A percentile compares a stretch with the other conserved stretches of the same genome.
These are phyloP conservation scores for Pachypeltis micranthus DNA, from an alignment of 1,140 invertebrate species.

Conservation along the genomic window DNA sequence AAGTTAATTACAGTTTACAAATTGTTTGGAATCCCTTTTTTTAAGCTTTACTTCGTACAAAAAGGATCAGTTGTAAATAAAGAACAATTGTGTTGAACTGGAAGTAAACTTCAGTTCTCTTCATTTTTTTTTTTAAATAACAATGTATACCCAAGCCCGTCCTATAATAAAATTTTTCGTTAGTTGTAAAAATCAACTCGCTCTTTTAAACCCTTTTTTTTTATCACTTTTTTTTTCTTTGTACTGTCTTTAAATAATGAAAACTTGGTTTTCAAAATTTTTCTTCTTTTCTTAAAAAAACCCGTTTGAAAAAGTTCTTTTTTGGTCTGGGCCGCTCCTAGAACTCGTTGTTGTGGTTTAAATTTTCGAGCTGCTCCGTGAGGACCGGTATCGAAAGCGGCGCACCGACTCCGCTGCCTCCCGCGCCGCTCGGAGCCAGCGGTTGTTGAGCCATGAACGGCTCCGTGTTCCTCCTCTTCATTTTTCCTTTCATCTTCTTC, in stretches of 20 bases:
- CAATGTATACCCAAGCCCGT: constrained; percentile 20
- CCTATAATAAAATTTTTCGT: not conserved
- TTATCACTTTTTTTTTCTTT: too few species aligned
- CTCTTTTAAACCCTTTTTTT: too few species aligned
- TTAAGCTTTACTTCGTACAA: not conserved
- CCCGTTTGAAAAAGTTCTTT: constrained; percentile 4
- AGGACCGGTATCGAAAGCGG: constrained; percentile 14
- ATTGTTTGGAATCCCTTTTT: not conserved
- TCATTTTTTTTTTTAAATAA: not conserved
- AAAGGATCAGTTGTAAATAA: not conserved
- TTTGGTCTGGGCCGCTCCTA: constrained; percentile 16
- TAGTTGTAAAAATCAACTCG: constrained; percentile 8
- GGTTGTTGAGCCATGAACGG: constrained; percentile 56
- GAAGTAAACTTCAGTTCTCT: not conserved
- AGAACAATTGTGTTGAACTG: constrained; percentile 10
- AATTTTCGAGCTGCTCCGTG: constrained; percentile 11
- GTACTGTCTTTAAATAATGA: too few species aligned
- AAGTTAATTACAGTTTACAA: constrained; percentile 26
- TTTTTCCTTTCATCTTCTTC: constrained; percentile 86
- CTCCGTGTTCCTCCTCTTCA: constrained; percentile 86
- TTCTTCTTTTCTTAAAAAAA: not conserved
- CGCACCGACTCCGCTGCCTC: not conserved
- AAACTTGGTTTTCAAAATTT: constrained; percentile 3
- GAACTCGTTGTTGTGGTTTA: constrained; percentile 23
- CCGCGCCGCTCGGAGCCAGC: constrained; percentile 11